phyloP scores from a whole-genome alignment of 2,113 vertebrate genomes.

The Rhinolophus ferrumequinum region DNA sequence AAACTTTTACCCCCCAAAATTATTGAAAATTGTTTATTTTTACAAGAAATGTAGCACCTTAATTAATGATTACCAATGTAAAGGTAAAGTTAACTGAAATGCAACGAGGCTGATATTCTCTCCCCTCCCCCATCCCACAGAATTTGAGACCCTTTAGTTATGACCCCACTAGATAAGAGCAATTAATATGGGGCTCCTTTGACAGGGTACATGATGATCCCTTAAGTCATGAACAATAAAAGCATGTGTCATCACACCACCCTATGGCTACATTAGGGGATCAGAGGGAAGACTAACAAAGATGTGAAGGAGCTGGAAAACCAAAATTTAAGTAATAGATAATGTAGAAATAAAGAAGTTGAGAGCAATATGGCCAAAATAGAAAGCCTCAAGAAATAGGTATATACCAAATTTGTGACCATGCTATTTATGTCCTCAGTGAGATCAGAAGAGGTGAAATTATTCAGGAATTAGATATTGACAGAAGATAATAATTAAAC shows the following conservation, averaged over 20 bases:
- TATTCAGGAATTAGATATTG: background rate
- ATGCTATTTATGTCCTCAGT: background rate
- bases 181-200: background rate
- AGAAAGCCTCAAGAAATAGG: background rate
- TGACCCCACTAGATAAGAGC: background rate
- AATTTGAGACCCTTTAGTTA: background rate
- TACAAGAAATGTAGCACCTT: background rate
- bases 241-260: background rate
- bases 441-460: background rate
- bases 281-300: background rate
- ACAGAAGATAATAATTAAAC: background rate
- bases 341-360: background rate
- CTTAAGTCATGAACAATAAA: background rate
- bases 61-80: background rate
- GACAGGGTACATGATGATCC: background rate
- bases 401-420: background rate
- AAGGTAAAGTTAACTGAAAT: background rate
- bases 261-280: background rate
- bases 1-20: background rate
- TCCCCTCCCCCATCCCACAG: background rate
- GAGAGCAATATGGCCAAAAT: background rate
- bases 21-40: background rate
- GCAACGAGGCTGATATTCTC: background rate
- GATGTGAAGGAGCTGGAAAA: background rate
- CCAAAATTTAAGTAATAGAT: background rate